Base-by-base conservation (phyloP, 1,140 invertebrate genomes). In the Bombus pyrosoma region DNA sequence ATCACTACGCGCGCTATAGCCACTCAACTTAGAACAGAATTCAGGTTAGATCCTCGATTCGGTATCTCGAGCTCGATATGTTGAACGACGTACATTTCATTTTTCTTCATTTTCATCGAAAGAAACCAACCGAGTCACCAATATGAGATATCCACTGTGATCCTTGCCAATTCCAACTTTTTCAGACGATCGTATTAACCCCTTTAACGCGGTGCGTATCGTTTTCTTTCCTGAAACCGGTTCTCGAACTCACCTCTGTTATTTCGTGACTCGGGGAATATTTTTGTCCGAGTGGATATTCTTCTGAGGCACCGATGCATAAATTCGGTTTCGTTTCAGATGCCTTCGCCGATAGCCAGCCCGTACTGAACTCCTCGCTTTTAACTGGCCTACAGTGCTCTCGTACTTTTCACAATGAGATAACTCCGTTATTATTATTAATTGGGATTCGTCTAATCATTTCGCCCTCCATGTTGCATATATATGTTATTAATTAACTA, bases 231-330 rank as follows among this genome's bases (percentile, higher is more conserved):
- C 59, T 13, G 59, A 66, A 85, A 85, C 77, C 83, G 78, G 83
- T 81, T 85, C 79, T 74, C 83, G 43, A 15, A 15, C 83, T 68
- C 83, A 71, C 78, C 68, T 81, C 79, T 81, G 83, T 68, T 85
- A 85, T 85, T 85, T 85, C 83, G 83, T 85, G 83, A 85, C 77
- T 85, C 39, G 57, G 34, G 57, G 77, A 85, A 85, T 71, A 85
- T 85, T 85, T 85, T 85, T 37, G 83, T 85, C 78, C 41, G 69
- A 71, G 59, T 69, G 71, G 83, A 81, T 85, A 85, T 68, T 81
- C 83, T 72, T 74, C 41, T 76, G 66, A 80, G 76, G 37, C 83
- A 85, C 41, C 83, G 83, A 80, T 79, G 76, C 83, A 85, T 85
- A 85, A 85, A 80, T 85, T 85, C 83, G 53, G 69, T 81, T 84